Base-by-base conservation (phyloP, 2,797 vertebrate genomes). In the Betta splendens region DNA sequence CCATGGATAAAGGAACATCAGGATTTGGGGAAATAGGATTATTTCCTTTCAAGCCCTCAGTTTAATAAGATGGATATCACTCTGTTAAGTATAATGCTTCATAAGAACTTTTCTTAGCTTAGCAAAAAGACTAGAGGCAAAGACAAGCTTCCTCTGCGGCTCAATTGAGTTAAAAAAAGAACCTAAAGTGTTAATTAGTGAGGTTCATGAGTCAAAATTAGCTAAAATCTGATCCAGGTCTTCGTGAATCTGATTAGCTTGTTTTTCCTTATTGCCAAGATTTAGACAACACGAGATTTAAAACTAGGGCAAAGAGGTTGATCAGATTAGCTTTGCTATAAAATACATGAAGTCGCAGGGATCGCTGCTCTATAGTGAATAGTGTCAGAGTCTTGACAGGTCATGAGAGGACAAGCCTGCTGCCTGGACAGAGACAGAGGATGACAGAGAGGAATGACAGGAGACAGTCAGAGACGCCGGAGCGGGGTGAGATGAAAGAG, bases 361-460 rank as follows among this genome's bases (percentile, higher is more conserved):
- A 18, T 38, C 17, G 33, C 17, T n/a, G n/a, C 15, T 3, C 17
- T 17, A 38, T 8, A 31, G 38, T 12, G 28, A 61, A 39, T 28
- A 71, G 54, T 33, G 52, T 55, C 45, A 2, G 49, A 40, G 64
- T 64, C 62, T 18, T 65, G 73, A 70, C 32, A 55, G 69, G 53
- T 49, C 70, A 77, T 44, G 23, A 52, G 49, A 79, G 59, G 59
- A 70, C 58, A 77, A 48, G 65, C 60, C 39, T 40, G 65, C 17
- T 50, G 65, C 77, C 70, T 59, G 3, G 6, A 75, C 50, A 64
- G 43, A 64, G 15, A 50, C 44, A 35, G 37, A 23, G 32, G 58
- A 64, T 63, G 79, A 79, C 66, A 67, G 56, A 72, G 65, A 72
- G 16, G 9, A 7, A 53, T 56, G 71, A 71, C 59, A 9, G 56